Base-by-base conservation (phyloP, 2,797 vertebrate genomes). In the Halcyon chelicuti region DNA sequence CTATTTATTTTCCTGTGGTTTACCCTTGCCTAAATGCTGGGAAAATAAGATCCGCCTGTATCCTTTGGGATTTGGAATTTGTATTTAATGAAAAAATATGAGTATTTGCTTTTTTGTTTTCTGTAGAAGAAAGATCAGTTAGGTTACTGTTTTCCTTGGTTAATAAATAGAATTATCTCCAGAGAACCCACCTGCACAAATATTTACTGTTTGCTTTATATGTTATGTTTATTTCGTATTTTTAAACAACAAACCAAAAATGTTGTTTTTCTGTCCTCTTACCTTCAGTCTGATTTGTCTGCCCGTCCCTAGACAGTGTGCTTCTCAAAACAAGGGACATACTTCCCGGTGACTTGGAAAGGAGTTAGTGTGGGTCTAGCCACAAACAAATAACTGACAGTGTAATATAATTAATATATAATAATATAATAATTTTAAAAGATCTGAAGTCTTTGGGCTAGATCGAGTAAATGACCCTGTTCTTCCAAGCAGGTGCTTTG, bases 191-290 rank as follows among this genome's bases (percentile, higher is more conserved):
- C 46, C 60, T 46, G 46, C 31, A 29, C 21, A 93, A 95, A 90
- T 93, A 94, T 92, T 96, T 92, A 67, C 58, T 42, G 28, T 73
- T 90, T 90, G 20, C 26, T 93, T 90, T 82, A 57, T 70, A 49
- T 21, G 35, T 3, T 51, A 21, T 35, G 8, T 79, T 84, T 91
- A 18, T 54, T 93, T 93, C 76, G 39, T 81, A 81, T 60, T 83
- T 94, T 92, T 79, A 76, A 91, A 66, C 58, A 65, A 60, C 28
- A 55, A 93, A 66, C 18, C 33, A 44, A 82, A 87, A 37, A 19
- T 16, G 0, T 91, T 15, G 77, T 90, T 91, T 5, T 91, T 82
- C 54, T 83, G 12, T 58, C 25, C 35, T 93, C 58, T 83, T 55
- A 47, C 25, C 11, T 80, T 87, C 51, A 28, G 2, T 39, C 26